phyloP scores from a whole-genome alignment of 2,797 vertebrate species.

The Zalophus californianus region DNA sequence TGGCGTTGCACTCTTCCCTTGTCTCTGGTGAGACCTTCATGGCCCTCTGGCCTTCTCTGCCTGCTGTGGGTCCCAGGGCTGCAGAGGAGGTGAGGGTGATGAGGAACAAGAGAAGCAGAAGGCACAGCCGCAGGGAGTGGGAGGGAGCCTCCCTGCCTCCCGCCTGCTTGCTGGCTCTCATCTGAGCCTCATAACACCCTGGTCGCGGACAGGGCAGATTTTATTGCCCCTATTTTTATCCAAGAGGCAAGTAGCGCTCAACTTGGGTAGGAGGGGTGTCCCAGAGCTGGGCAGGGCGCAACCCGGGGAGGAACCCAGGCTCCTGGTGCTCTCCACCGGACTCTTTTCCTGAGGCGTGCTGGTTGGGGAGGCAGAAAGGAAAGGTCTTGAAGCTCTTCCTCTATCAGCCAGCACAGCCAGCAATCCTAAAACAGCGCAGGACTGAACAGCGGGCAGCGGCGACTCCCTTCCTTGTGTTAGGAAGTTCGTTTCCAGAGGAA shows the following conservation, averaged over 20 bases:
- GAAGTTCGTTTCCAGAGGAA: background rate
- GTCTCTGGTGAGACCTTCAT: background rate
- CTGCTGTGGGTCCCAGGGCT: background rate
- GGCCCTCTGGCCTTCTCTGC: background rate
- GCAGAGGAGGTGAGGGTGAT: background rate
- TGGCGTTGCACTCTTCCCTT: background rate
- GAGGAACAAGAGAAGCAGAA: background rate
- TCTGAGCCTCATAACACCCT: background rate
- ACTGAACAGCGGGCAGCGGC: background rate
- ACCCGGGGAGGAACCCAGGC: background rate
- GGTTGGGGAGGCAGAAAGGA: background rate
- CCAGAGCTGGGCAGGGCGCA: background rate
- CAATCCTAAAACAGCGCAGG: background rate
- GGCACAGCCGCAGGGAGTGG: background rate
- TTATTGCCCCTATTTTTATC: constrained; percentile 18
- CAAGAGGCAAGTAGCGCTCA: background rate
- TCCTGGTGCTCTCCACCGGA: rapidly evolving
- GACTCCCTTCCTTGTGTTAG: background rate
- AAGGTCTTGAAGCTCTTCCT: background rate
- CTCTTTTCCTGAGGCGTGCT: background rate
- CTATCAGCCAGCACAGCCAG: background rate
- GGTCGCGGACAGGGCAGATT: background rate
- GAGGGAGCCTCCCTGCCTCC: background rate
- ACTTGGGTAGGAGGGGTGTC: background rate
- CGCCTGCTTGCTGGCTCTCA: background rate